Evolutionary conservation across 2,113 vertebrate species (phyloP), one percentile per base, ranked within the genome.

Genomic region (Tachycineta bicolor): DNA sequence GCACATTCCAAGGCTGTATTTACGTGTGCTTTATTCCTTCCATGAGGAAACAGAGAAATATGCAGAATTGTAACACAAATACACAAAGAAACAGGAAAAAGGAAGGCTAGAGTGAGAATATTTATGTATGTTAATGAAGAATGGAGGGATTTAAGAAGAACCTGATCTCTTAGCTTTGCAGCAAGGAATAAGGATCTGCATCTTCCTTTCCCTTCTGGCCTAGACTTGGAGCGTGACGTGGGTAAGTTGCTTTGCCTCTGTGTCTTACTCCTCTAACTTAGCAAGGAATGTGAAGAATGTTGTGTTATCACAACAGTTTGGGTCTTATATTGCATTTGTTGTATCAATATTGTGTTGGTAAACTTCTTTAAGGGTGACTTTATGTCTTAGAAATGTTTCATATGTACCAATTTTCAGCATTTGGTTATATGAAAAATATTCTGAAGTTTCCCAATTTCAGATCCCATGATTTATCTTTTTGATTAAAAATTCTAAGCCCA

Each of bases 101-200:
- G 47, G 43, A 78, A 69, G 26, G 46, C 8, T 17, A 56, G 70
- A 24, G 52, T 78, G 43, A 71, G 75, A 88, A 82, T 83, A 44
- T 74, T 92, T 65, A 67, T 86, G 14, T 82, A 63, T 90, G 70
- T 53, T 90, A 92, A 85, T 68, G 55, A 92, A 82, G 83, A 90
- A 67, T 44, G 34, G 83, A 59, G n/a, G 41, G 64, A 60, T 92
- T 87, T 90, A 65, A 74, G 62, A 94, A 82, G 65, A 92, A 90
- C 80, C 22, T 90, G 88, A 90, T 90, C 88, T 83, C 80, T 63
- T 7, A 37, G 79, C 71, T 56, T 83, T 90, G 64, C 64, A 77
- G 43, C 15, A 0, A 70, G 75, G 70, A 94, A 31, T 70, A 62
- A 90, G 22, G 62, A 58, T 75, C 86, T 85, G 60, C 60, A 53